Base-by-base conservation (phyloP, 2,888 invertebrate genomes). In the Apamea crenata region DNA sequence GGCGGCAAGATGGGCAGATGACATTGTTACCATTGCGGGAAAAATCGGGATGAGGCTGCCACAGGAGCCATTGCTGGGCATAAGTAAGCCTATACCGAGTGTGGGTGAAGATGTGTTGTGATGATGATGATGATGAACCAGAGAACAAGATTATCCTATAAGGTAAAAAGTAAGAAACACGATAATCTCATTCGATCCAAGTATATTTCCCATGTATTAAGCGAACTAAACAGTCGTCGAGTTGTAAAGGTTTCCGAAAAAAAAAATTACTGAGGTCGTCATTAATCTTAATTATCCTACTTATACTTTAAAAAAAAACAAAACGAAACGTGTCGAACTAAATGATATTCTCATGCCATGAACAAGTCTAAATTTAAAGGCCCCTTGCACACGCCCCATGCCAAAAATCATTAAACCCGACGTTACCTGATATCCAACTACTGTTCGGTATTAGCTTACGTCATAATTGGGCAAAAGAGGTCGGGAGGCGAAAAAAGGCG, bases 401-500 rank as follows among this genome's bases (percentile, higher is more conserved):
- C 89, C 91, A 92, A 93, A 93, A 92, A 89, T 84, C 90, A 90
- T 92, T 91, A 91, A 90, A 87, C 80, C 56, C 40, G 61, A 61
- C 75, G 90, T 85, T 89, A 89, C 90, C 78, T 84, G 81, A 90
- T 87, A 90, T 90, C 80, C 86, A 91, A 93, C 94, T 92, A 92
- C 92, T 93, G 94, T 93, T 93, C 87, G 86, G 93, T 93, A 87
- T 95, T 90, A 91, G 78, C 87, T 95, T 94, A 94, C 95, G 89
- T 93, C 92, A 93, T 95, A 94, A 95, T 94, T 94, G 92, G 91
- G 86, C 84, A 90, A 89, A 91, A 92, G 73, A 53, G 61, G 87
- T 90, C 88, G 82, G 81, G 86, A 91, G 87, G 87, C 77, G 77
- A 88, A 86, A 85, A 84, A 87, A 88, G 92, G 92, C 91, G 92